Percentiles rank a stretch among this genome's conserved stretches.
Conservation (phyloP, 2,113 vertebrate genomes). For the Eolophus roseicapilla region DNA sequence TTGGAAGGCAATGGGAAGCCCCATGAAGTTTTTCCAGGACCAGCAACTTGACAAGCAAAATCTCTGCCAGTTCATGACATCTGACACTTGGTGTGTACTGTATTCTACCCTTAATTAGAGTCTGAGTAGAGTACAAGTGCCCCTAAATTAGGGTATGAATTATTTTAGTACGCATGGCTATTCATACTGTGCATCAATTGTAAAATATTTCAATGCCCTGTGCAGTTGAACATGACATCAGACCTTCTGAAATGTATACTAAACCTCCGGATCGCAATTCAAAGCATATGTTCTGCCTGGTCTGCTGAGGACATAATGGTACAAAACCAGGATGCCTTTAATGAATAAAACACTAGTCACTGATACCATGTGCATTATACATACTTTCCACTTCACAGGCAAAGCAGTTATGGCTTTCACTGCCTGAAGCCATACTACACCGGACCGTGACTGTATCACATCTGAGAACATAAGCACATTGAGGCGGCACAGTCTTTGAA, state of each 20-base stretch:
- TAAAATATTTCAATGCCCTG: background rate
- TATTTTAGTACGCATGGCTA: background rate
- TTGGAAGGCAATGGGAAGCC: background rate
- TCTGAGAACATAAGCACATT: background rate
- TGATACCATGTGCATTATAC: constrained; percentile 35
- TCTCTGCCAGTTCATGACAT: background rate
- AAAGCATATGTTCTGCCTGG: constrained; percentile 40
- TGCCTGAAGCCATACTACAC: constrained; percentile 18
- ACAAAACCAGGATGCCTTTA: constrained; percentile 52
- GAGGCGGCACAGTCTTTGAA: background rate
- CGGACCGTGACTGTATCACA: background rate
- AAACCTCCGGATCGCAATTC: background rate
- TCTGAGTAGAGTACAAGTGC: background rate
- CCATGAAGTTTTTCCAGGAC: background rate
- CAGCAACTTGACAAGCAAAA: background rate
- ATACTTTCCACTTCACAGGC: constrained; percentile 41
- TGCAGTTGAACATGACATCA: background rate
- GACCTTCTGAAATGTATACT: background rate
- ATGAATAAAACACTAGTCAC: constrained; percentile 62
- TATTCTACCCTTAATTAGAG: background rate
- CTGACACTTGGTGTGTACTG: background rate
- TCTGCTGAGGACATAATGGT: background rate
- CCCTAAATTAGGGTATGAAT: background rate
- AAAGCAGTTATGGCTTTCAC: constrained; percentile 29
- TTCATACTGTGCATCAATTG: background rate